Evolutionary conservation across 2,797 vertebrate genomes (phyloP), one percentile per base, ranked within the genome.

Genomic region (Cryptoblepharus egeriae): DNA sequence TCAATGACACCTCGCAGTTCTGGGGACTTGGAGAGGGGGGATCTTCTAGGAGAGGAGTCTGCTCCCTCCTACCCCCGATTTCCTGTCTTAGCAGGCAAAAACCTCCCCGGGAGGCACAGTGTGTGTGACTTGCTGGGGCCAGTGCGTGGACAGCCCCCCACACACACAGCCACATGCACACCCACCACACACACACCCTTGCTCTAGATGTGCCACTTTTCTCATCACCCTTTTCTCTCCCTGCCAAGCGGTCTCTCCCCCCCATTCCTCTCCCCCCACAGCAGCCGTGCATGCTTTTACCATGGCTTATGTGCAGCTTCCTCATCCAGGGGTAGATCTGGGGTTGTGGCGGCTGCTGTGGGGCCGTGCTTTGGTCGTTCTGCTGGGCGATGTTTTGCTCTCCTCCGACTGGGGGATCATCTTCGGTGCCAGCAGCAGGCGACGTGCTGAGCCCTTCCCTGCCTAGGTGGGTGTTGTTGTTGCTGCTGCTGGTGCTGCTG

Each of bases 261-360:
- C 11, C 12, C 45, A 11, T 10, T 91, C 55, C 57, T 80, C 86
- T 83, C 89, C 71, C 88, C 89, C 87, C 84, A 90, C 82, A 90
- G 88, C 92, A 92, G 79, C 92, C 92, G 92, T 89, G 92, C 94
- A 92, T 91, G 95, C 94, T 95, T 74, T 98, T 99, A 99, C 98
- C 98, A 92, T 99, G 98, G 97, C 95, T 99, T 97, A 99, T 98
- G 90, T 99, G 98, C 91, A 99, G 98, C 96, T 99, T 99, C 94
- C 98, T 96, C 98, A 99, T 99, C 98, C 98, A 99, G 55, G 98
- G 98, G 90, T 99, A 99, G 94, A 99, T 99, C 96, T 99, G 98
- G 88, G 98, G 98, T 85, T 99, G 98, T 68, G 96, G 85, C 49
- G 97, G 96, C 39, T 67, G 92, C 91, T 98, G 97, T 42, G 39